These are phyloP conservation scores for Anomalospiza imberbis DNA, from an alignment of 2,797 vertebrate genomes.

Conservation along the genomic window DNA sequence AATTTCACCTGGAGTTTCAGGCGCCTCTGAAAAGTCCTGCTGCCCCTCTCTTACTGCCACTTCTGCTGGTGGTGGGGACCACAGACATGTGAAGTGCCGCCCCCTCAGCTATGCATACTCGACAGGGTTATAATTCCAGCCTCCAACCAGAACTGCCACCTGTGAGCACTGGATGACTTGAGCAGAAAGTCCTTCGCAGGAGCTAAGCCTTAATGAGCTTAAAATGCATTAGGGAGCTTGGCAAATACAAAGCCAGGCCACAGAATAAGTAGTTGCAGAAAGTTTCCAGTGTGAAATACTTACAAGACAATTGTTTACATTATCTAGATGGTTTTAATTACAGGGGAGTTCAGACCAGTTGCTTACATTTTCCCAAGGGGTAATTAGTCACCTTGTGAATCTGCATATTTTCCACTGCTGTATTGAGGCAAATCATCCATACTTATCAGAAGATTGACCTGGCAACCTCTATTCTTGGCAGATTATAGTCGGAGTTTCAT, in stretches of 20 bases:
- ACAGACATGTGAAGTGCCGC: neutral
- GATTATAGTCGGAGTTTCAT: neutral
- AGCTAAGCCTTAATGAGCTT: slow-evolving; percentile 54
- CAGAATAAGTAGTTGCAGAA: slow-evolving; percentile 45
- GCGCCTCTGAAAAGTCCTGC: neutral
- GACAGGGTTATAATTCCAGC: neutral
- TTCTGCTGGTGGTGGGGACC: neutral
- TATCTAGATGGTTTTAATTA: slow-evolving; percentile 61
- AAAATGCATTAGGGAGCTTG: neutral
- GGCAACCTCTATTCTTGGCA: neutral
- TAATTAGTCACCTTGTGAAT: neutral
- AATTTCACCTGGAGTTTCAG: neutral
- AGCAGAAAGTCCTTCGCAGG: slow-evolving; percentile 60
- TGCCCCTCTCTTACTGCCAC: neutral
- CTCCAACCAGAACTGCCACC: slow-evolving; percentile 50
- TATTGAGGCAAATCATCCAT: neutral
- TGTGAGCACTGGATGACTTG: slow-evolving; percentile 30
- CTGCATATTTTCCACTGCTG: slow-evolving; percentile 35
- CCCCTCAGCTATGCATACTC: neutral
- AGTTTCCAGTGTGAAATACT: slow-evolving; percentile 40
- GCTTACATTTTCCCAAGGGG: neutral
- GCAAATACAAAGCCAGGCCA: slow-evolving; percentile 20
- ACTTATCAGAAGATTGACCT: slow-evolving; percentile 28
- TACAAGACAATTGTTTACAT: slow-evolving; percentile 58
- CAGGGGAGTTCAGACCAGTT: slow-evolving; percentile 47